phyloP scores from a whole-genome alignment of 2,797 vertebrate species.

The Dipus sagitta region DNA sequence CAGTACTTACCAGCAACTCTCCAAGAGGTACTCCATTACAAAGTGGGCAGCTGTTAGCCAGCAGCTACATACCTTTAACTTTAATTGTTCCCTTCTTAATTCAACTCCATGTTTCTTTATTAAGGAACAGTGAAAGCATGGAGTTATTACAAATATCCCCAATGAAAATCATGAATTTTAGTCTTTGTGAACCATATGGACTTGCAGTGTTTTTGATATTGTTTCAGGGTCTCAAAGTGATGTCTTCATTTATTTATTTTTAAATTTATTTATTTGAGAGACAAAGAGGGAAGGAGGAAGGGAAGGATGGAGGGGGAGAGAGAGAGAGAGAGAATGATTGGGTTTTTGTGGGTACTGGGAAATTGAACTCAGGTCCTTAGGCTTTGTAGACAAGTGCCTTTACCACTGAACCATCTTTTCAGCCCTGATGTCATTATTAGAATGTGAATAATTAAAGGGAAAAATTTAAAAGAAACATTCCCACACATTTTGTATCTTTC shows the following conservation, averaged over 20 bases:
- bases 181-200: not conserved
- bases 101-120: slow-evolving; percentile 37
- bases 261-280: too few relatives aligned
- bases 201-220: not conserved
- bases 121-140: slow-evolving; percentile 1
- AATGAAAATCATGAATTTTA: slow-evolving; percentile 10
- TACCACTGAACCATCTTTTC: too few relatives aligned
- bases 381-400: too few relatives aligned
- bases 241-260: not conserved
- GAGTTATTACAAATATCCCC: not conserved
- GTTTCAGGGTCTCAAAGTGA: not conserved
- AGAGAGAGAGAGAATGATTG: too few relatives aligned
- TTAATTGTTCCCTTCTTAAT: slow-evolving; percentile 43
- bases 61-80: not conserved
- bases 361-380: too few relatives aligned
- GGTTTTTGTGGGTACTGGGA: too few relatives aligned
- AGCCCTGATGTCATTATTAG: not conserved
- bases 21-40: not conserved
- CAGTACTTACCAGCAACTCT: not conserved
- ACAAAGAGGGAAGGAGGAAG: too few relatives aligned
- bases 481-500: not conserved
- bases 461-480: not conserved
- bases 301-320: too few relatives aligned
- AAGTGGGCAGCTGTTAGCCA: not conserved
- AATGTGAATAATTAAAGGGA: slow-evolving; percentile 19